These are phyloP conservation scores for Enteromius mattozi DNA, from an alignment of 2,797 vertebrate genomes.

Conservation along the genomic window DNA sequence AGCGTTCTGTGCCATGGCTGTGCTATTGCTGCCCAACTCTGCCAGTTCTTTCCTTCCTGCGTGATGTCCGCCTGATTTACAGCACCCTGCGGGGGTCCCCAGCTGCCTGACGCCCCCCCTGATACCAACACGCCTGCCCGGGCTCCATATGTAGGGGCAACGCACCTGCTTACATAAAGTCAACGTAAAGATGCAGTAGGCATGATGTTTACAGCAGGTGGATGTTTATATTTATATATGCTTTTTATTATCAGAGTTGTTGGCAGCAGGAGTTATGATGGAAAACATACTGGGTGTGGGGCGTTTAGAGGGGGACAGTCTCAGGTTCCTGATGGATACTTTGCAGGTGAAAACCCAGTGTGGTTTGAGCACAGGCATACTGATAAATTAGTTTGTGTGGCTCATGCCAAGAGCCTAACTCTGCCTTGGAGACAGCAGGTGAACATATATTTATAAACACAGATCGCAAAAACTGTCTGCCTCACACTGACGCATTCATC, in stretches of 20 bases:
- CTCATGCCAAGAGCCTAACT: conserved; percentile 47
- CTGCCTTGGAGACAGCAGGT: conserved; percentile 57
- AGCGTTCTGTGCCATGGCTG: conserved; percentile 37
- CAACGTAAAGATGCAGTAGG: conserved; percentile 15
- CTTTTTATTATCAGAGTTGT: conserved; percentile 31
- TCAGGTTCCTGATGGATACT: conserved; percentile 49
- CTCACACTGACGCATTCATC: conserved; percentile 43
- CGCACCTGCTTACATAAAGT: conserved; percentile 25
- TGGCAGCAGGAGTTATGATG: conserved; percentile 29
- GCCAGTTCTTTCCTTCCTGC: conserved; percentile 44
- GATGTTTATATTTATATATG: conserved; percentile 37
- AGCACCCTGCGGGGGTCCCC: conserved; percentile 42
- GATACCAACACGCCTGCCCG: not conserved
- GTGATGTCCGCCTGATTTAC: conserved; percentile 53
- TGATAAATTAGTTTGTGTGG: conserved; percentile 17
- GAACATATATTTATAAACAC: conserved; percentile 60
- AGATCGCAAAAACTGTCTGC: conserved; percentile 29
- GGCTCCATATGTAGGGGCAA: not conserved
- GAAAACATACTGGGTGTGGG: conserved; percentile 24
- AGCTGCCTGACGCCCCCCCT: conserved; percentile 28
- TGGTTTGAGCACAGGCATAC: conserved; percentile 19
- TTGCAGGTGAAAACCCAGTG: conserved; percentile 37
- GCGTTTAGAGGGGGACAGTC: conserved; percentile 20
- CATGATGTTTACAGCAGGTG: conserved; percentile 37
- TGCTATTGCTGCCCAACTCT: conserved; percentile 42